phyloP scores from a whole-genome alignment of 2,113 vertebrate genomes.

The Tychaedon coryphoeus region DNA sequence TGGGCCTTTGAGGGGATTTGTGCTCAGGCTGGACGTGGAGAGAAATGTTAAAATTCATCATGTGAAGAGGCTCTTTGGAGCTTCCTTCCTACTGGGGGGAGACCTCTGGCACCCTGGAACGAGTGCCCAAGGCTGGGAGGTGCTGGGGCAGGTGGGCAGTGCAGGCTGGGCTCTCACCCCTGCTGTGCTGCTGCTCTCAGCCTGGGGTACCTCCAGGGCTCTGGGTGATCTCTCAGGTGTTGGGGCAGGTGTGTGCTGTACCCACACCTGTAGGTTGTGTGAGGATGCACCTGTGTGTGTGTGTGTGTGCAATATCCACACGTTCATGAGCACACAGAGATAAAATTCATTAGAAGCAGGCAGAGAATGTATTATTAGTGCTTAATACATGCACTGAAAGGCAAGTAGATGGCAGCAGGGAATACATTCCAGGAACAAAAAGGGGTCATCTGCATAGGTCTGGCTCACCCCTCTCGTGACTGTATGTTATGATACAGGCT shows the following conservation, averaged over 20 bases:
- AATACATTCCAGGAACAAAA: background rate
- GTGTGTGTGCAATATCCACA: background rate
- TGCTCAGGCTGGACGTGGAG: background rate
- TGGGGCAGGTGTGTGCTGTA: background rate
- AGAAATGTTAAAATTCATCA: constrained; percentile 15
- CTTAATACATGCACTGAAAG: background rate
- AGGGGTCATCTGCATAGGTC: background rate
- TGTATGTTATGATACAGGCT: background rate
- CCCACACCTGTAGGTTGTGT: accelerated
- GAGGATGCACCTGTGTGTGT: background rate
- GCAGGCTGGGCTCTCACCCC: background rate
- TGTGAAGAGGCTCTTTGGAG: background rate
- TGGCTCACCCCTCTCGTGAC: background rate
- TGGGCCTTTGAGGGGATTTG: constrained; percentile 64
- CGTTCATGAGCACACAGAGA: background rate
- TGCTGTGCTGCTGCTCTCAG: background rate
- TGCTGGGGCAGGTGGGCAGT: background rate
- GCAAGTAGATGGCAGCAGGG: background rate
- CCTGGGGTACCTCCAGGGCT: background rate
- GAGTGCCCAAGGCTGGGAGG: accelerated
- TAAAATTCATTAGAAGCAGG: background rate
- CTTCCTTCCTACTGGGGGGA: background rate
- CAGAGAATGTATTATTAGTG: background rate
- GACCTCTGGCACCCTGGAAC: background rate
- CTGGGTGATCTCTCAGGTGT: background rate